These are phyloP conservation scores for Pseudomyrmex flavicornis DNA, from an alignment of 1,140 invertebrate genomes.

Conservation along the genomic window DNA sequence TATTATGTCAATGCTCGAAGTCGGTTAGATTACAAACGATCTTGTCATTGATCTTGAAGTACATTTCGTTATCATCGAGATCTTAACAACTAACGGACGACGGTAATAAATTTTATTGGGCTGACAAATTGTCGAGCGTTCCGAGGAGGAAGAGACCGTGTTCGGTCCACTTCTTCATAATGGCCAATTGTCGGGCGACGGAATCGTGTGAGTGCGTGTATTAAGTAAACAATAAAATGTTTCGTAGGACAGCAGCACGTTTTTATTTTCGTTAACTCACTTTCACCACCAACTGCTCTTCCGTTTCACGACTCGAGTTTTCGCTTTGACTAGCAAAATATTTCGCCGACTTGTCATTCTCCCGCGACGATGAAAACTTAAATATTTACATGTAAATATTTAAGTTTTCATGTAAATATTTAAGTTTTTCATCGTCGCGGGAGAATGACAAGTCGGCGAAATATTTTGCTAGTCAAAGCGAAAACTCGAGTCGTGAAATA, in stretches of 20 bases:
- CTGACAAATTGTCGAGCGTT: constrained; percentile 77
- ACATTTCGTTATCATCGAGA: constrained; percentile 40
- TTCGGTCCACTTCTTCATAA: constrained; percentile 77
- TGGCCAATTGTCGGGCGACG: constrained; percentile 78
- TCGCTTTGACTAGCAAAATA: neutral
- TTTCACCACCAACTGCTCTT: neutral
- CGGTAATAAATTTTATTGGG: constrained; percentile 80
- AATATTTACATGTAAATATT: constrained; percentile 36
- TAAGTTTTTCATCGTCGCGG: neutral
- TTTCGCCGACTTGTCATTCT: neutral
- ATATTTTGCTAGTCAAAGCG: neutral
- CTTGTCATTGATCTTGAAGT: constrained; percentile 21
- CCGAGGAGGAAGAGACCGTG: constrained; percentile 76
- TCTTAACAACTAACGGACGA: constrained; percentile 76
- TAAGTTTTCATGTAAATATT: constrained; percentile 37
- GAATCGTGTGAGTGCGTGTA: constrained; percentile 71
- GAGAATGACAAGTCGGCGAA: neutral
- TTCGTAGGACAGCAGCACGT: constrained; percentile 30
- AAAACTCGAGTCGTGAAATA: neutral
- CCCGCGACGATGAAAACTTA: neutral
- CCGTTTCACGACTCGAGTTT: neutral
- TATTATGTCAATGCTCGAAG: constrained; percentile 30
- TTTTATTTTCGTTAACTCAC: neutral
- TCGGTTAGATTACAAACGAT: constrained; percentile 18
- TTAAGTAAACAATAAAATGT: constrained; percentile 80